phyloP scores from a whole-genome alignment of 92 coral and sea anemone species.

The Actinernus sp. region DNA sequence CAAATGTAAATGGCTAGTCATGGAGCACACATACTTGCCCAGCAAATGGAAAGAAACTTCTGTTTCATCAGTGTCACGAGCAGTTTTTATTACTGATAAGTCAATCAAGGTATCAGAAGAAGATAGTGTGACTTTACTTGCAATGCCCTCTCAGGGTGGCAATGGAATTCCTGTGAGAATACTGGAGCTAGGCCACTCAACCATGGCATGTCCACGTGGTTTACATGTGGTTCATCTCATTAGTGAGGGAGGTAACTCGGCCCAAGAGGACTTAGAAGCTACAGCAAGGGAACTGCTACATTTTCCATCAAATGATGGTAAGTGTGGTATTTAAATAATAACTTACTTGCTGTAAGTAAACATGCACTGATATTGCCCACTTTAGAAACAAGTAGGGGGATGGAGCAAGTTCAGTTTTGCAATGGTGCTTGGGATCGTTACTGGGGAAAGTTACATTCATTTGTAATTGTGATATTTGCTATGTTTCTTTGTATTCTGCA shows the following conservation, averaged over 20 bases:
- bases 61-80: constrained; percentile 70
- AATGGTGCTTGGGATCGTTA: too few relatives aligned
- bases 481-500: too few relatives aligned
- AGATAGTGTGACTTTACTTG: constrained; percentile 71
- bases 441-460: too few relatives aligned
- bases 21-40: constrained; percentile 83
- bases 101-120: constrained; percentile 75
- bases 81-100: constrained; percentile 83
- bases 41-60: constrained; percentile 25
- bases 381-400: too few relatives aligned
- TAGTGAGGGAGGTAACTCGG: constrained; percentile 59
- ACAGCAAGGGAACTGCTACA: constrained; percentile 70
- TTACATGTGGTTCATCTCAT: constrained; percentile 86
- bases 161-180: constrained; percentile 74
- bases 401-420: too few relatives aligned
- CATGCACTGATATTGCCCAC: too few relatives aligned
- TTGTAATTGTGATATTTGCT: too few relatives aligned
- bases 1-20: constrained; percentile 81
- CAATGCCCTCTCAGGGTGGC: constrained; percentile 65
- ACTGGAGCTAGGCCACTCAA: constrained; percentile 73
- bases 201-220: constrained; percentile 93
- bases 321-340: not conserved
- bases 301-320: constrained; percentile 72
- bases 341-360: not conserved
- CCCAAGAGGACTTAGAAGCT: constrained; percentile 78